phyloP scores from a whole-genome alignment of 2,113 vertebrate species.

The Leiothrix lutea region DNA sequence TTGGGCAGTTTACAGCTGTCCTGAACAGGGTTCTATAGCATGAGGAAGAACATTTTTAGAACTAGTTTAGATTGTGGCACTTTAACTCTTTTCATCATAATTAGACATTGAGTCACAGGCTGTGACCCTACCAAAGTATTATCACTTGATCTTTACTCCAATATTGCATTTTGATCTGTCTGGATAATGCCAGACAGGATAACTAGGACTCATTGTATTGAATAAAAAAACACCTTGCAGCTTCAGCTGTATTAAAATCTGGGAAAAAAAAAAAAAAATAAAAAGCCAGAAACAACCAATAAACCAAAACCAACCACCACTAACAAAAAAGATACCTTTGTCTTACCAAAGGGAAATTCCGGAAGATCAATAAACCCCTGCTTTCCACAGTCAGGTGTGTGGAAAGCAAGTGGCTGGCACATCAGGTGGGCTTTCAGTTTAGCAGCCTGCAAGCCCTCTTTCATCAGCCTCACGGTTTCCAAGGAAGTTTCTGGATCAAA shows the following conservation, averaged over 20 bases:
- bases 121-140: background rate
- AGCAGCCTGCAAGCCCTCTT: conserved; percentile 86
- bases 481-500: conserved; percentile 89
- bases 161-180: background rate
- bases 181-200: background rate
- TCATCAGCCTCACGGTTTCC: conserved; percentile 90
- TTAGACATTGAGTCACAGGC: background rate
- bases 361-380: conserved; percentile 97
- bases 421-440: conserved; percentile 90
- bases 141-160: background rate
- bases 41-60: background rate
- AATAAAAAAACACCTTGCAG: background rate
- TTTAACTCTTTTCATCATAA: background rate
- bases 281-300: background rate
- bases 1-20: background rate
- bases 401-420: conserved; percentile 90
- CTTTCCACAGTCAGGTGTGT: conserved; percentile 91
- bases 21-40: background rate
- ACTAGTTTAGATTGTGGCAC: background rate
- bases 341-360: conserved; percentile 94
- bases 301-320: background rate
- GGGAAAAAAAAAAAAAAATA: background rate
- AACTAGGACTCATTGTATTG: background rate
- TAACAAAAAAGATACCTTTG: background rate
- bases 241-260: background rate